Base-by-base conservation (phyloP, 2,797 vertebrate species). In the Catostomus latipinnis region DNA sequence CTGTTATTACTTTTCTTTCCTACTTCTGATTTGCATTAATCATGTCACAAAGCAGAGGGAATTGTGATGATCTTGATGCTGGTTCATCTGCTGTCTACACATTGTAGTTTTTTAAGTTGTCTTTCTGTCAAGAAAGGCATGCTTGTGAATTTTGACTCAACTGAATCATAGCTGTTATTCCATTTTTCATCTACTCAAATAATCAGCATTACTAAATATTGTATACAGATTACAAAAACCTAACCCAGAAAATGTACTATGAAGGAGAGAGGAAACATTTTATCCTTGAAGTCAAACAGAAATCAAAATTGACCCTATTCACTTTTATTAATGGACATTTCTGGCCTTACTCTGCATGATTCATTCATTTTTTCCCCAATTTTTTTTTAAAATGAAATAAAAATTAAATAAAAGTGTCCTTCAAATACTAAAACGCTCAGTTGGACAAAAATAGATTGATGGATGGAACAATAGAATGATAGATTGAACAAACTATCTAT, bases 1-100 rank as follows among this genome's bases (percentile, higher is more conserved):
- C 56, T 68, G n/a, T 68, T 68, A 50, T 63, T 49, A 16, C 49
- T 46, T 62, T 79, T 70, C 49, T 45, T 57, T 46, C 10, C 74
- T 4, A 16, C 46, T 62, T 12, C 6, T 71, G 3, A 71, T 79
- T 65, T 57, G 58, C 68, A 71, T 69, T 14, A 22, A 52, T 46
- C 4, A 16, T 9, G 16, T 65, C 4, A 1, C 50, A 10, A 68
- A 18, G 65, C 18, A n/a, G 53, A 11, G 18, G 34, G 34, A 34
- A 34, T 6, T 53, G 10, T 18, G 48, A 6, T 60, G 7, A 18
- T 50, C 1, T 2, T n/a, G 57, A 18, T 63, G 12, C 62, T 48
- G 62, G 7, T 9, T 46, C n/a, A 9, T 1, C 57, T 9, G 34
- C 34, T 34, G 34, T 34, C 34, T 4, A 3, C 18, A 1, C 10